A percentile compares a stretch with the other conserved stretches of the same genome.
phyloP scores from a whole-genome alignment of 2,113 vertebrate genomes.

The Tragelaphus buxtoni region DNA sequence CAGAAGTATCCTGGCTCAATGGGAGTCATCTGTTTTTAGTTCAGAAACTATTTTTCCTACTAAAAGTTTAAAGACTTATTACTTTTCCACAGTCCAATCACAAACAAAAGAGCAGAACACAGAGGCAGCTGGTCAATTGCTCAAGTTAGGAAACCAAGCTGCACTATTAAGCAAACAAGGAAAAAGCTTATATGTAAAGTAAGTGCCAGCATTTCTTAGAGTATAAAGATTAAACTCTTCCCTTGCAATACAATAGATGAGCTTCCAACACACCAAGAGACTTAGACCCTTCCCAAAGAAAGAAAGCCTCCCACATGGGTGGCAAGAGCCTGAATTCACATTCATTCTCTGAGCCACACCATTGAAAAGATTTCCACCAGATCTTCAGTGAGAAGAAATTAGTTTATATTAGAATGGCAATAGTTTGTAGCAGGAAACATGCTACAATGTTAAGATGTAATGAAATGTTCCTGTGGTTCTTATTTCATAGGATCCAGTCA shows the following conservation, averaged over 20 bases:
- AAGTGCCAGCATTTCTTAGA: neutral
- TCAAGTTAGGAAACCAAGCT: neutral
- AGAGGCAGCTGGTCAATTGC: neutral
- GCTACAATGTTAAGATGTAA: too few species aligned
- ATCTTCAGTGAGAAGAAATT: neutral
- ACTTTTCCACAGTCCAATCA: neutral
- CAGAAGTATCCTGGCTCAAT: neutral
- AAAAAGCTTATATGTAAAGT: neutral
- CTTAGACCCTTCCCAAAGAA: neutral
- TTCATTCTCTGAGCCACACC: neutral
- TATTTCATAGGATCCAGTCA: neutral
- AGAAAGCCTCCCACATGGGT: neutral
- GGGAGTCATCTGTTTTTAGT: neutral
- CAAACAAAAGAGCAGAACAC: neutral
- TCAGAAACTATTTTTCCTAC: neutral
- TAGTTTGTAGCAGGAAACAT: neutral
- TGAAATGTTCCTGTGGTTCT: rapidly evolving
- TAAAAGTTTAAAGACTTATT: neutral
- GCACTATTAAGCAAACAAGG: neutral
- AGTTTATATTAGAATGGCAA: neutral
- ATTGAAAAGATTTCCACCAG: neutral
- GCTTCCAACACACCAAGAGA: neutral
- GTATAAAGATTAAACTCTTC: neutral
- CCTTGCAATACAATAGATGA: neutral
- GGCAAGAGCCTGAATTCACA: neutral